Percentiles rank a stretch among this genome's conserved stretches.
Conservation (phyloP, 2,888 invertebrate genomes). For the Ectemnius lituratus region DNA sequence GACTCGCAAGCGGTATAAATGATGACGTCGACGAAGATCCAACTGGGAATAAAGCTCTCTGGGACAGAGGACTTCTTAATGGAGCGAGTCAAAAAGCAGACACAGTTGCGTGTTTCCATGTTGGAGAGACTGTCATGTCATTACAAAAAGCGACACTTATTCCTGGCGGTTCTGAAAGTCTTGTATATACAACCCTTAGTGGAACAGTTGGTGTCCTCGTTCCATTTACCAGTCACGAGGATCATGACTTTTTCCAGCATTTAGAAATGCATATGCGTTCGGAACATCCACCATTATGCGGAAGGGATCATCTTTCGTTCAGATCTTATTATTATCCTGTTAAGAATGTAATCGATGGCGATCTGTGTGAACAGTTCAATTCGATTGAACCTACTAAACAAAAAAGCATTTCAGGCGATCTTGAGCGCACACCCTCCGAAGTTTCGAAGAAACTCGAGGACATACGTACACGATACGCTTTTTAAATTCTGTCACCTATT, state of each 20-base stretch:
- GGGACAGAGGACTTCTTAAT: slow-evolving; percentile 95
- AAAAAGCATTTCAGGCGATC: slow-evolving; percentile 94
- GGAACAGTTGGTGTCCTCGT: slow-evolving; percentile 96
- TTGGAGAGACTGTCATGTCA: slow-evolving; percentile 97
- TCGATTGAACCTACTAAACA: slow-evolving; percentile 96
- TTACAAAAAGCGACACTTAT: slow-evolving; percentile 97
- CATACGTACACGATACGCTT: slow-evolving; percentile 98
- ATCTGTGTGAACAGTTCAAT: slow-evolving; percentile 99
- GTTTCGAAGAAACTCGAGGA: slow-evolving; percentile 99
- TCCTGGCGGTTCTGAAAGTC: slow-evolving; percentile 97
- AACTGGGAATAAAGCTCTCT: slow-evolving; percentile 97
- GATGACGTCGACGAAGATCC: slow-evolving; percentile 99
- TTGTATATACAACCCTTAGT: slow-evolving; percentile 97
- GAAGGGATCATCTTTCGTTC: slow-evolving; percentile 97
- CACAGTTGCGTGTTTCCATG: slow-evolving; percentile 94
- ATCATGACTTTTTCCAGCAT: slow-evolving; percentile 99
- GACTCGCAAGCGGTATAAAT: slow-evolving; percentile 92
- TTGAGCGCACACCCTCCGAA: slow-evolving; percentile 97
- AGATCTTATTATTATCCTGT: slow-evolving; percentile 98
- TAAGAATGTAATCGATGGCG: slow-evolving; percentile 99
- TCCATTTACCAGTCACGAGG: slow-evolving; percentile 96
- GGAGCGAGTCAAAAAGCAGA: slow-evolving; percentile 99
- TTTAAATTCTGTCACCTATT: slow-evolving; percentile 81
- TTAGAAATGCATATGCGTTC: slow-evolving; percentile 99
- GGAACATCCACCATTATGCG: slow-evolving; percentile 97